Percentiles rank a stretch among this genome's conserved stretches.
Evolutionary conservation across 2,113 vertebrate genomes (phyloP).

Genomic region (Aphyosemion australe): DNA sequence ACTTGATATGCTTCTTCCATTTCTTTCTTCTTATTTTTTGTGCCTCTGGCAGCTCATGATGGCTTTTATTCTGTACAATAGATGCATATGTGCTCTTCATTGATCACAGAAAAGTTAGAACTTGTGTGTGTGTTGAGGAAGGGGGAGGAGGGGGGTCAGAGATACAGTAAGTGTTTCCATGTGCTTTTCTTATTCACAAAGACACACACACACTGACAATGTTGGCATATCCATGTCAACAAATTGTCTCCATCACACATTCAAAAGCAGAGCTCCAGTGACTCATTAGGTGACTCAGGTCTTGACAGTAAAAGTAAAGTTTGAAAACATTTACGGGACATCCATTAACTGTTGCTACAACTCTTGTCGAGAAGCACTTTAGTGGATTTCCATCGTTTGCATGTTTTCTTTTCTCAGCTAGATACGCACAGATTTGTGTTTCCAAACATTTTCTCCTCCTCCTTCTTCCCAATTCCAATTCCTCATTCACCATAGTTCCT

Average conservation of each 20-base stretch:
- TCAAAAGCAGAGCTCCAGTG: slow-evolving; percentile 32
- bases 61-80: slow-evolving; percentile 47
- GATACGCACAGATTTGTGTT: not conserved
- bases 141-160: slow-evolving; percentile 46
- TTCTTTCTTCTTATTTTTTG: slow-evolving; percentile 1
- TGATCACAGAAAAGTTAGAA: slow-evolving; percentile 34
- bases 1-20: slow-evolving; percentile 26
- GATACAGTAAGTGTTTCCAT: slow-evolving; percentile 73
- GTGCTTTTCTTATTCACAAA: slow-evolving; percentile 56
- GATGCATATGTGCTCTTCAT: slow-evolving; percentile 48
- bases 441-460: slow-evolving; percentile 34
- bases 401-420: slow-evolving; percentile 32
- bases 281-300: slow-evolving; percentile 70
- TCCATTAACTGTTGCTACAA: slow-evolving; percentile 54
- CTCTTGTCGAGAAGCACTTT: slow-evolving; percentile 55
- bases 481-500: slow-evolving; percentile 49
- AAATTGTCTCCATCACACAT: slow-evolving; percentile 31
- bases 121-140: slow-evolving; percentile 20
- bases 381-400: slow-evolving; percentile 33
- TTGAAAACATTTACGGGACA: slow-evolving; percentile 65
- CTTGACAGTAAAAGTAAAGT: slow-evolving; percentile 64
- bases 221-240: slow-evolving; percentile 57
- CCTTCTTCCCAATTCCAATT: slow-evolving; percentile 60
- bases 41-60: slow-evolving; percentile 33
- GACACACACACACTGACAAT: slow-evolving; percentile 49